These are phyloP conservation scores for Notothenia rossii DNA, from an alignment of 2,113 vertebrate genomes.

Conservation along the genomic window DNA sequence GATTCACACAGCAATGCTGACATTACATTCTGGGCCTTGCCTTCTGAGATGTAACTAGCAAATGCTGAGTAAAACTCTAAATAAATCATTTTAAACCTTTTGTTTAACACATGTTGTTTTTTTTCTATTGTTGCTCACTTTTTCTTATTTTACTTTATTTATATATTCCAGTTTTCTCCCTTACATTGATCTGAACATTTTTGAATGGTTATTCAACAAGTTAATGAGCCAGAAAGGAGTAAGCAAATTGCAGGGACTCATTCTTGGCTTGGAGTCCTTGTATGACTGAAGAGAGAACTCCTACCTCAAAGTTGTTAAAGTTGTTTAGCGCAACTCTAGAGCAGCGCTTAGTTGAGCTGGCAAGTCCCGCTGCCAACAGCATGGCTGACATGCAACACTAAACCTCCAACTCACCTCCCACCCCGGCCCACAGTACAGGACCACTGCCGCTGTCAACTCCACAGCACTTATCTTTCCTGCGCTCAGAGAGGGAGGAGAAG, in stretches of 20 bases:
- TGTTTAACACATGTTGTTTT: conserved; percentile 23
- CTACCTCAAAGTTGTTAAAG: conserved; percentile 58
- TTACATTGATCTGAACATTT: neutral
- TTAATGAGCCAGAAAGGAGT: conserved; percentile 17
- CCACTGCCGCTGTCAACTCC: conserved; percentile 68
- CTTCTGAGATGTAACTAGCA: conserved; percentile 42
- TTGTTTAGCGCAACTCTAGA: conserved; percentile 60
- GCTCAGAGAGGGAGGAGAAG: conserved; percentile 46
- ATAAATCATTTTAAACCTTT: conserved; percentile 48
- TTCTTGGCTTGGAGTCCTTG: conserved; percentile 36
- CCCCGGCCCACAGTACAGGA: conserved; percentile 65
- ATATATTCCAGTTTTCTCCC: conserved; percentile 3
- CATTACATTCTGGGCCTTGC: conserved; percentile 51
- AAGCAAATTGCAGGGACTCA: conserved; percentile 9
- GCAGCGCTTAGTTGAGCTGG: conserved; percentile 63
- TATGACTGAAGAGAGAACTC: conserved; percentile 49
- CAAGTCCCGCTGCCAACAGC: conserved; percentile 67
- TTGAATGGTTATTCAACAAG: conserved; percentile 6
- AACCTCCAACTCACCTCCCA: conserved; percentile 78
- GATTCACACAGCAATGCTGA: conserved; percentile 55
- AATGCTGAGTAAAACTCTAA: conserved; percentile 26
- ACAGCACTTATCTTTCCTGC: conserved; percentile 61
- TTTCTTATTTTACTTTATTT: conserved; percentile 13
- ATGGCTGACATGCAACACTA: conserved; percentile 68
- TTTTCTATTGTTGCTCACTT: neutral